Evolutionary conservation across 2,113 vertebrate species (phyloP), one percentile per base, ranked within the genome.

Genomic region (Syngnathoides biaculeatus): DNA sequence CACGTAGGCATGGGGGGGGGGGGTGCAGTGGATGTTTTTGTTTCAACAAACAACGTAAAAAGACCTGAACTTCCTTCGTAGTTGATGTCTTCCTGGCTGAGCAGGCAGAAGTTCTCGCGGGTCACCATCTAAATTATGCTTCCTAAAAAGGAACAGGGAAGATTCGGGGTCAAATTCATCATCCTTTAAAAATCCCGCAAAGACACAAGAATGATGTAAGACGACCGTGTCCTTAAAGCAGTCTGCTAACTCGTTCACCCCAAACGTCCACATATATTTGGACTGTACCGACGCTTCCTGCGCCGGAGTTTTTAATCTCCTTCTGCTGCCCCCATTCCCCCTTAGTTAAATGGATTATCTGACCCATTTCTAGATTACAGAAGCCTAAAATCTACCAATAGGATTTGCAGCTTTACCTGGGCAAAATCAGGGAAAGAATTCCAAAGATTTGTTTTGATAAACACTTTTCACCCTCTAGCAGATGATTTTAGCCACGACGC

Each of bases 311-410:
- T 61, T 59, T 52, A 79, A 78, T 83, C 72, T 40, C 64, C 47
- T 74, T 73, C 69, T 60, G 47, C 69, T 70, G 72, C 35, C 8
- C 12, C 73, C 67, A 45, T 47, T 39, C 56, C 52, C 66, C 69
- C 24, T 66, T 72, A 53, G 68, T 74, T 75, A 71, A 68, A 45
- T 73, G 84, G 83, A 88, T 88, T 88, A 85, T 85, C 79, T 39
- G 73, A 83, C 69, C 83, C 78, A 89, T 88, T 89, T 88, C 82
- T 88, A 88, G 87, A 90, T 87, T 87, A 86, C 69, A 79, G 73
- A 84, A 84, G 71, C 75, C 76, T 67, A 57, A 86, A 79, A 84
- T 83, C 71, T 78, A 73, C 73, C 63, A 80, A 62, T 57, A 72
- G 82, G 74, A 85, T 88, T 89, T 85, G 78, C 43, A 60, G 78